A percentile compares a stretch with the other conserved stretches of the same genome.
Conservation (phyloP, 2,797 vertebrate species). For the Tragelaphus oryx region DNA sequence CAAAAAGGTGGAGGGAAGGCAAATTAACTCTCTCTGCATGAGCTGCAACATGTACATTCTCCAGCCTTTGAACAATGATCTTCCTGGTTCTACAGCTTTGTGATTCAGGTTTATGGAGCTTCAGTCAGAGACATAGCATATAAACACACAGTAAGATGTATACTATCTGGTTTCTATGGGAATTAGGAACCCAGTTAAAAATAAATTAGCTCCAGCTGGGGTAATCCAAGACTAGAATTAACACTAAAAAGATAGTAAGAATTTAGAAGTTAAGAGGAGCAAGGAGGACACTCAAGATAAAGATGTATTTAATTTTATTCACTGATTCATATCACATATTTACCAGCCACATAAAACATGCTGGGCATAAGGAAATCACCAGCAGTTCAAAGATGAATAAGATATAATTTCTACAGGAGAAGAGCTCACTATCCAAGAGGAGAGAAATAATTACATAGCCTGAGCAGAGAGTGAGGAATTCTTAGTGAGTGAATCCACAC, state of each 20-base stretch:
- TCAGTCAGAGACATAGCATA: background rate
- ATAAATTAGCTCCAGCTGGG: background rate
- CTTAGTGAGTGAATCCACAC: background rate
- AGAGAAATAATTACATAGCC: background rate
- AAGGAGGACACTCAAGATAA: background rate
- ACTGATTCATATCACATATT: background rate
- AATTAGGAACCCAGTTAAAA: background rate
- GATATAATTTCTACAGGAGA: background rate
- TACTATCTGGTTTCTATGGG: background rate
- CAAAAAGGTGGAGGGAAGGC: background rate
- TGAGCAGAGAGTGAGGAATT: background rate
- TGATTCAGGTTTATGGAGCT: background rate
- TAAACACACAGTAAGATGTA: background rate
- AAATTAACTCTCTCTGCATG: background rate
- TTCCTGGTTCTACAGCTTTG: background rate
- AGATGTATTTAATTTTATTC: slow-evolving; percentile 15
- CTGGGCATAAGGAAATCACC: background rate
- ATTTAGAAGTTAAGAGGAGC: background rate
- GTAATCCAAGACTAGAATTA: background rate
- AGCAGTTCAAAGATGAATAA: background rate
- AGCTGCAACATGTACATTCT: background rate
- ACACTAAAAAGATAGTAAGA: background rate
- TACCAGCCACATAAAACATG: slow-evolving; percentile 4
- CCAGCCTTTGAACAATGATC: background rate
- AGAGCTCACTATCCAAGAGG: background rate